Conservation (phyloP, 2,797 vertebrate species). For the Acrocephalus scirpaceus region DNA sequence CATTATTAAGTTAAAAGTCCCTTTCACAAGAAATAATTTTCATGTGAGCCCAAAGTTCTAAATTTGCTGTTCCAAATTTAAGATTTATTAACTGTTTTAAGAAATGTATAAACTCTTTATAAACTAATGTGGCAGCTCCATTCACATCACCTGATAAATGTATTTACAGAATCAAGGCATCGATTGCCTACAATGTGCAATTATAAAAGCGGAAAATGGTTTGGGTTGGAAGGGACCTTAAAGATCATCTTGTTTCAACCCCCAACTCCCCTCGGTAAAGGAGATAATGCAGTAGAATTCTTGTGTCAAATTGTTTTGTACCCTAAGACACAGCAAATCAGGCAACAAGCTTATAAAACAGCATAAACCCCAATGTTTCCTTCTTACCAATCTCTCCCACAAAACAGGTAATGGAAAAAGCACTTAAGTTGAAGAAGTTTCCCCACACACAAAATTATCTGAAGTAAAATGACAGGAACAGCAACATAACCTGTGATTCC, state of each 20-base stretch:
- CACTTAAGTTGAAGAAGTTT: neutral
- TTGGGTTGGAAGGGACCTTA: neutral
- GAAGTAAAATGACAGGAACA: neutral
- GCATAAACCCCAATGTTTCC: neutral
- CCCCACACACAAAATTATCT: neutral
- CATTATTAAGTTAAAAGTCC: fast-evolving
- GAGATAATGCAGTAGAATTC: neutral
- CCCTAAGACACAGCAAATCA: neutral
- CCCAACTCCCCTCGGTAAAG: neutral
- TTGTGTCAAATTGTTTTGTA: neutral
- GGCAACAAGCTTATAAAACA: neutral
- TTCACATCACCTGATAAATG: neutral
- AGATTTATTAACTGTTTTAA: neutral
- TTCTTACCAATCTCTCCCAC: neutral
- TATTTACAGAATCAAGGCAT: neutral
- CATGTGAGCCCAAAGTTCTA: neutral
- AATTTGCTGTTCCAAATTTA: neutral
- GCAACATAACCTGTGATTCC: neutral
- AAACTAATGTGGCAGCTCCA: neutral
- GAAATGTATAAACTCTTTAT: neutral
- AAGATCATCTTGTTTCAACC: neutral
- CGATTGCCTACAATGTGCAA: neutral
- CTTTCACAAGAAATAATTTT: neutral
- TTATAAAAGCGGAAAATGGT: neutral
- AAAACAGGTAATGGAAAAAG: neutral